Evolutionary conservation across 2,888 invertebrate species (phyloP), one percentile per base, ranked within the genome.

Genomic region (Dugesia japonica): DNA sequence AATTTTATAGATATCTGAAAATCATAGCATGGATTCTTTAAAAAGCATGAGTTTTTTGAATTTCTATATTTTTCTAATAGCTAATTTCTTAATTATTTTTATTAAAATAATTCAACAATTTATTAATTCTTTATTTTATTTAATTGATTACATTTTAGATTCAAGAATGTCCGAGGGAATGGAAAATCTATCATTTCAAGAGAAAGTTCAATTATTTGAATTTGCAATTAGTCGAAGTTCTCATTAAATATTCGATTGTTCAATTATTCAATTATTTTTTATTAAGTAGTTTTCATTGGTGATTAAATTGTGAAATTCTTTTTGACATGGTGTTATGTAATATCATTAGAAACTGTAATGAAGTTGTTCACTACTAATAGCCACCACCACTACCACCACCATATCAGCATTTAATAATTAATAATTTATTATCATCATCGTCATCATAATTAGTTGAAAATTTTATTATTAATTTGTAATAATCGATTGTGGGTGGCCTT

Each of bases 361-460:
- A 17, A 38, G 9, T 17, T 38, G 56, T 56, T n/a, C 20, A 20
- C n/a, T n/a, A 20, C n/a, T n/a, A 4, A 31, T 31, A 31, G 31
- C 31, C 31, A 31, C 31, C 31, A 4, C 9, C n/a, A 56, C 9
- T n/a, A n/a, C 56, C 56, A 56, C 56, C 56, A 56, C n/a, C 56
- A 56, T 56, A 56, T 56, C 56, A 56, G 56, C 4, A 56, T 56
- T 56, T 56, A 56, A n/a, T n/a, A n/a, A n/a, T n/a, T n/a, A n/a
- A n/a, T n/a, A n/a, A n/a, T n/a, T n/a, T n/a, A n/a, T n/a, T n/a
- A n/a, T n/a, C n/a, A n/a, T n/a, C n/a, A n/a, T n/a, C n/a, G n/a
- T n/a, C n/a, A n/a, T n/a, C n/a, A n/a, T n/a, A n/a, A n/a, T 38
- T 38, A 38, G 38, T 13, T 38, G 38, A 38, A 17, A 38, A 38